Evolutionary conservation across 2,888 invertebrate species (phyloP), one percentile per base, ranked within the genome.

Genomic region (Pseudolycoriella hygida): DNA sequence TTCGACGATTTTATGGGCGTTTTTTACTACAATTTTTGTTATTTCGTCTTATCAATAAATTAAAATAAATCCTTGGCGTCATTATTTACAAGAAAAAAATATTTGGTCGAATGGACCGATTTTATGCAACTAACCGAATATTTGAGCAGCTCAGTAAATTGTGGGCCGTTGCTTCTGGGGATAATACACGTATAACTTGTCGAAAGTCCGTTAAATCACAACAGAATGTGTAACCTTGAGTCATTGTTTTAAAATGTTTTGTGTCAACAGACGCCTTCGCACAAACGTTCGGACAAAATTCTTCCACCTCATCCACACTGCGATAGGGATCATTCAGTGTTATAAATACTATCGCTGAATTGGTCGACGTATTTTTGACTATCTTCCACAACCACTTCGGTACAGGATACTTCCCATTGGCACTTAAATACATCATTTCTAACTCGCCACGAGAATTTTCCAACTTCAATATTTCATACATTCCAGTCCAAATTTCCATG

Each of bases 321-420:
- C 49, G 51, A 44, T 49, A 55, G 2, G 71, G 71, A 60, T 71
- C 68, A 53, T 73, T 72, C 12, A 67, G 51, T n/a, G 62, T 58
- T 1, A 72, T 58, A 45, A 72, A 59, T n/a, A 64, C 70, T n/a
- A 70, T 64, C 11, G 61, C 70, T 40, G 59, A 52, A 40, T 61
- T 54, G 2, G 55, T 55, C 11, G 52, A 46, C n/a, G 56, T 56
- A 47, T 66, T 60, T 50, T 65, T 60, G 2, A 70, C 56, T 18
- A 72, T 55, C 55, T 70, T 70, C 64, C 66, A 70, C 43, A 64
- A 58, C 55, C 58, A 67, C 53, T 66, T 59, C 1, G 70, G 70
- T 1, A 67, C 66, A 18, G 65, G 60, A 14, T 70, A 52, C 46
- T 59, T 56, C 17, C 58, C 51, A 2, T 51, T 51, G 2, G 54